Evolutionary conservation across 2,797 vertebrate species (phyloP).

Genomic region (Miichthys miiuy): DNA sequence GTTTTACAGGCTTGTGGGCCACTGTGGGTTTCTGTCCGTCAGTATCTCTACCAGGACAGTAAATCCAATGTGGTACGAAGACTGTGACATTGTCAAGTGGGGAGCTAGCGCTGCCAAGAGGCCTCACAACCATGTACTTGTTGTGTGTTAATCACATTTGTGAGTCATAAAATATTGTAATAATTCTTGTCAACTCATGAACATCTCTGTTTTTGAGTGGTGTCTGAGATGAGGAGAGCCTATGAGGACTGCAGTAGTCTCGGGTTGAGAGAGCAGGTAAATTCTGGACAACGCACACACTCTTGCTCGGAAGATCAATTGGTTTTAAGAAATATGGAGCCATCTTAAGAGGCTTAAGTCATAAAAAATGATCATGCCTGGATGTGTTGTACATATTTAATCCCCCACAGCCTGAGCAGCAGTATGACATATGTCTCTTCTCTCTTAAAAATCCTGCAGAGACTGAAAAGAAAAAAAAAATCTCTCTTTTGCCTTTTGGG

Average conservation of each 20-base stretch:
- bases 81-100: constrained; percentile 73
- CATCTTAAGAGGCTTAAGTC: constrained; percentile 87
- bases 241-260: constrained; percentile 59
- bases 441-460: constrained; percentile 61
- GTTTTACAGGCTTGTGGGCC: constrained; percentile 70
- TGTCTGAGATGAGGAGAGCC: constrained; percentile 44
- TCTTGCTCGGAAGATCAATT: constrained; percentile 79
- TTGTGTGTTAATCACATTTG: constrained; percentile 77
- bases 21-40: constrained; percentile 72
- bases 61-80: constrained; percentile 75
- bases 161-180: constrained; percentile 72
- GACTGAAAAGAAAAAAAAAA: constrained; percentile 39
- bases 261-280: constrained; percentile 72
- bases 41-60: constrained; percentile 74
- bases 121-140: constrained; percentile 74
- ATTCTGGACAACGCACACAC: constrained; percentile 76
- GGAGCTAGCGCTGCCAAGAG: constrained; percentile 60
- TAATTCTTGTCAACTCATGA: constrained; percentile 74
- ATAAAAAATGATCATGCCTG: constrained; percentile 86
- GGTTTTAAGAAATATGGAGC: constrained; percentile 82
- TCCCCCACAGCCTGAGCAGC: constrained; percentile 78
- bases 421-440: constrained; percentile 76
- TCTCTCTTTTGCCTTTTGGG: constrained; percentile 53
- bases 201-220: constrained; percentile 69
- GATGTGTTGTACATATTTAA: constrained; percentile 87